Evolutionary conservation across 2,113 vertebrate genomes (phyloP).

Genomic region (Leiothrix lutea): DNA sequence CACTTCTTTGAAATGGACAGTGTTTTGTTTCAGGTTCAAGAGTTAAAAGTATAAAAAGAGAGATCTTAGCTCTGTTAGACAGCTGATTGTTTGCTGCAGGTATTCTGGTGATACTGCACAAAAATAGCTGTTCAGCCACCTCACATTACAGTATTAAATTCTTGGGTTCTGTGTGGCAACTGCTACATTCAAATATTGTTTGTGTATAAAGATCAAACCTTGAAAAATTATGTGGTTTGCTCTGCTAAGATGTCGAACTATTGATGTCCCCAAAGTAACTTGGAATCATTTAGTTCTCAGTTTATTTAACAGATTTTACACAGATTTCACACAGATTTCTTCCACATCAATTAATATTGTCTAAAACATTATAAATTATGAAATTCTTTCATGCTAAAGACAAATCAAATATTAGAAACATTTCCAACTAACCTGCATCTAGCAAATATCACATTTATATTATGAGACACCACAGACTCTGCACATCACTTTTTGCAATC

Average conservation of each 20-base stretch:
- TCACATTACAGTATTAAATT: neutral
- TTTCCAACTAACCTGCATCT: neutral
- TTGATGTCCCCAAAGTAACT: neutral
- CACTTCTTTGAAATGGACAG: neutral
- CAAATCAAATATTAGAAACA: constrained; percentile 14
- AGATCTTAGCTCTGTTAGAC: neutral
- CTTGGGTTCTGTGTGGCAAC: neutral
- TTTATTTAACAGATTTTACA: constrained; percentile 14
- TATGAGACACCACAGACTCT: neutral
- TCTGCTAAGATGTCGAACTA: neutral
- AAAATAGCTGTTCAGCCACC: neutral
- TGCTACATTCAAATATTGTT: neutral
- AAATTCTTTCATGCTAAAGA: neutral
- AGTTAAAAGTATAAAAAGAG: neutral
- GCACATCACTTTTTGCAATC: neutral
- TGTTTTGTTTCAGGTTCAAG: neutral
- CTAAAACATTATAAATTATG: neutral
- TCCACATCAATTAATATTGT: constrained; percentile 2
- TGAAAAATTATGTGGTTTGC: neutral
- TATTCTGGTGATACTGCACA: neutral
- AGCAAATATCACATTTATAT: neutral
- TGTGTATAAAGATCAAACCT: neutral
- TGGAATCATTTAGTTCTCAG: neutral
- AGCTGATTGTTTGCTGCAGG: neutral
- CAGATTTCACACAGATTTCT: neutral